Percentiles rank a stretch among this genome's conserved stretches.
Evolutionary conservation across 2,888 invertebrate species (phyloP).

Genomic region (Cristatella mucedo): DNA sequence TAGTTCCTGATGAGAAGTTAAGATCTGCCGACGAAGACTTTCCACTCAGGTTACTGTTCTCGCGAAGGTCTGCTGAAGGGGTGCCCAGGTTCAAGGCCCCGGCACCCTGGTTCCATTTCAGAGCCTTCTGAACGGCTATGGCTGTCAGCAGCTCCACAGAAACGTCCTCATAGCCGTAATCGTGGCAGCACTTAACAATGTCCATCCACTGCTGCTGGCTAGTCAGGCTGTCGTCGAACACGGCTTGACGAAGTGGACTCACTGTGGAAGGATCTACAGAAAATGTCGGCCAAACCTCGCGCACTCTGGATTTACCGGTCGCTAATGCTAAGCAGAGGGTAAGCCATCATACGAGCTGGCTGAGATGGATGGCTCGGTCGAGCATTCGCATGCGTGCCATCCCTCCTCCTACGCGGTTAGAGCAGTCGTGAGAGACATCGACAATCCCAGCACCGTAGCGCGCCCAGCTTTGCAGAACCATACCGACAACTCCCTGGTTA

Average conservation of each 20-base stretch:
- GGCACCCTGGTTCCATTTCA: no score
- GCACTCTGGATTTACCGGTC: background rate
- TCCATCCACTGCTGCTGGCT: slow-evolving; percentile 21
- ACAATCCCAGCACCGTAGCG: no score
- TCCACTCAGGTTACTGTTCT: slow-evolving; percentile 4
- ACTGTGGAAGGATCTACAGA: slow-evolving; percentile 8
- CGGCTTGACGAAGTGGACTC: slow-evolving; percentile 17
- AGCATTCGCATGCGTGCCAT: no score
- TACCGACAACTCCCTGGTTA: slow-evolving; percentile 14
- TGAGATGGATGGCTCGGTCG: no score
- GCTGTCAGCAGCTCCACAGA: slow-evolving; percentile 21
- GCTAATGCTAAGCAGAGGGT: no score
- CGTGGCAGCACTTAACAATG: slow-evolving; percentile 19
- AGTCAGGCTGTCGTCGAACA: slow-evolving; percentile 21
- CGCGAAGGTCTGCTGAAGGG: no score
- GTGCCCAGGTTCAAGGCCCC: no score
- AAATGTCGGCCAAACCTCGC: background rate
- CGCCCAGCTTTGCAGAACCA: no score
- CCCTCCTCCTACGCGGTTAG: no score
- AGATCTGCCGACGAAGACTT: slow-evolving; percentile 7
- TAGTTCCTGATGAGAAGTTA: slow-evolving; percentile 5
- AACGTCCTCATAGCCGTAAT: slow-evolving; percentile 20
- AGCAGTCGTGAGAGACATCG: no score
- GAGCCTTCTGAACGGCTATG: slow-evolving; percentile 18
- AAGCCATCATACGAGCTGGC: no score